Base-by-base conservation (phyloP, 2,888 invertebrate species). In the Mylabris sibirica region DNA sequence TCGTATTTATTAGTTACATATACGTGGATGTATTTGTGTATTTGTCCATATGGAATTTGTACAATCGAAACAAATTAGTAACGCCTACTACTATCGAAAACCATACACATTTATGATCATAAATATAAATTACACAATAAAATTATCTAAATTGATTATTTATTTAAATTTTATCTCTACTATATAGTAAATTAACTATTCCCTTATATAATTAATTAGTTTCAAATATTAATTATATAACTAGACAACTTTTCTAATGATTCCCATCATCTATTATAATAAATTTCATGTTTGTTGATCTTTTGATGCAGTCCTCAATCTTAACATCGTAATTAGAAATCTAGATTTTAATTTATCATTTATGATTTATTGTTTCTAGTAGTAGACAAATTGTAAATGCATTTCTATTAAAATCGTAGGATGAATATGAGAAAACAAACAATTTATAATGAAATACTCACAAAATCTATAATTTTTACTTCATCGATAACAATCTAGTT, bases 111-210 rank as follows among this genome's bases (percentile, higher is more conserved):
- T 44, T 44, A n/a, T 44, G n/a, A n/a, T 5, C 6, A 44, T 44
- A 44, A 44, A 44, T 44, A 44, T 44, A 44, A 44, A 44, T 44
- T 44, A 44, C 44, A 44, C 44, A 44, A 44, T 44, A 17, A 17
- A 44, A 44, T 44, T 44, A 44, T 44, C n/a, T 44, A 17, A 44
- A 44, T 44, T 44, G n/a, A 44, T 44, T 44, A 44, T 44, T 44
- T 44, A 44, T 44, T 44, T 17, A 17, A 44, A 44, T 44, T 44
- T n/a, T n/a, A n/a, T n/a, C 6, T 44, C n/a, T 44, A 44, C 5
- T 6, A 5, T n/a, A 38, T 38, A 14, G 38, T 14, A 38, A 38
- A 38, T 14, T 38, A 38, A 38, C 44, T 17, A 44, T 44, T 44
- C n/a, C 17, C 17, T 44, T 44, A 44, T 44, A 38, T n/a, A n/a